phyloP scores from a whole-genome alignment of 2,113 vertebrate species.

The Noctilio leporinus region DNA sequence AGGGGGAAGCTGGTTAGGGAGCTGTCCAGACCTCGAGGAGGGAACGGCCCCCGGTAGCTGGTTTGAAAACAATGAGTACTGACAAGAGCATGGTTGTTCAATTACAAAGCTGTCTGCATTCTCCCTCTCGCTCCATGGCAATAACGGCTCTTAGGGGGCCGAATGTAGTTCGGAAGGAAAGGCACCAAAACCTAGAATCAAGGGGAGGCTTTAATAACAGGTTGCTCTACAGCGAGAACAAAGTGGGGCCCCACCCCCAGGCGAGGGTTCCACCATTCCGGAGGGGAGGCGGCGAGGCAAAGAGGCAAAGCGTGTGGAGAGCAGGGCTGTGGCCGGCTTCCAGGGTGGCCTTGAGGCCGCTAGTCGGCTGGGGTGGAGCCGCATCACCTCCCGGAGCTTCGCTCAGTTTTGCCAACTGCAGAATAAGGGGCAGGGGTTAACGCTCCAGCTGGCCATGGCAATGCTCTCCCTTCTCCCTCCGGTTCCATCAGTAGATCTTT shows the following conservation, averaged over 20 bases:
- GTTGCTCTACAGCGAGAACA: constrained; percentile 51
- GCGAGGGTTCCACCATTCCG: constrained; percentile 23
- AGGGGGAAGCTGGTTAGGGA: neutral
- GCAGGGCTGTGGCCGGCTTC: neutral
- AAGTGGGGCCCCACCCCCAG: constrained; percentile 53
- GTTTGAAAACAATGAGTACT: constrained; percentile 52
- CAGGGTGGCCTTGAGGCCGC: neutral
- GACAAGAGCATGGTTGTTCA: constrained; percentile 63
- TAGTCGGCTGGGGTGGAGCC: neutral
- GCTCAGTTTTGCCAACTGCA: neutral
- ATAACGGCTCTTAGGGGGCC: constrained; percentile 49
- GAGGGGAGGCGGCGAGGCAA: no score
- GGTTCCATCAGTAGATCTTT: neutral
- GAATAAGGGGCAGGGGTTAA: neutral
- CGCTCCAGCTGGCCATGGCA: neutral
- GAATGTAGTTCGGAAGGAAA: constrained; percentile 42
- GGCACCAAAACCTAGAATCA: constrained; percentile 45
- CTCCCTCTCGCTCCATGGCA: constrained; percentile 35
- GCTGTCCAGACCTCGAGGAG: neutral
- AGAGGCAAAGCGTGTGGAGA: neutral
- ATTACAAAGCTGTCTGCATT: constrained; percentile 51
- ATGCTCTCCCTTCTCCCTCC: neutral
- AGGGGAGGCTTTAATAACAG: constrained; percentile 62
- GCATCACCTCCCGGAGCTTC: neutral
- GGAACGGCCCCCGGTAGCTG: neutral